Evolutionary conservation across 2,113 vertebrate species (phyloP), one percentile per base, ranked within the genome.

Genomic region (Nycticebus coucang): DNA sequence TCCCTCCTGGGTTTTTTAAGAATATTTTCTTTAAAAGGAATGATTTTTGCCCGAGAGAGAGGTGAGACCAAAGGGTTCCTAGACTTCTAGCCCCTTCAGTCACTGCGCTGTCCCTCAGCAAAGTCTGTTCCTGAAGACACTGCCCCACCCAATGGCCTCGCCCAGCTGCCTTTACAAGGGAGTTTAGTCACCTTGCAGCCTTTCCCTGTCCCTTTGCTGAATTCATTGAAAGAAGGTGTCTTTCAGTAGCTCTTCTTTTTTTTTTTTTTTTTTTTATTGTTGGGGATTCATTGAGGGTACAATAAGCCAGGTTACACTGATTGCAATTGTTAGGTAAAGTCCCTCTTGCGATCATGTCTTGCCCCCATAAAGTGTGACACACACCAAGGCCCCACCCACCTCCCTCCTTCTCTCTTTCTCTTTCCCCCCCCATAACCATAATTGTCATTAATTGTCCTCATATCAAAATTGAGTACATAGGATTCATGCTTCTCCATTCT

Each of bases 161-260:
- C 26, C 50, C 14, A 5, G 30, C 28, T 50, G 7, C 77, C 53
- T n/a, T n/a, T 7, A 53, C 77, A 19, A 50, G 77, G 77, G 57
- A 4, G 17, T 33, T 55, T 57, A 19, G 10, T 79, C 11, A 57
- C 77, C 69, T 79, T 50, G 75, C 53, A 13, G 53, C 77, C 50
- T 77, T 12, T 45, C 4, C 7, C 26, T 50, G 28, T 68, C 30
- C 45, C 26, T 77, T 75, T 35, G 62, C 72, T 77, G 50, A 24
- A 50, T 97, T 98, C 95, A 97, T 97, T 97, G 80, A 89, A 96
- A 97, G 83, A 69, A 53, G 50, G 26, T 77, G 86, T 17, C 62
- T 94, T 84, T 50, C 24, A 71, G 68, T 59, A 85, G 53, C 75
- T 90, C n/a, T n/a, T n/a, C n/a, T n/a, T n/a, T n/a, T n/a, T n/a